phyloP scores from a whole-genome alignment of 1,140 invertebrate genomes.

The Drosophila jambulina region DNA sequence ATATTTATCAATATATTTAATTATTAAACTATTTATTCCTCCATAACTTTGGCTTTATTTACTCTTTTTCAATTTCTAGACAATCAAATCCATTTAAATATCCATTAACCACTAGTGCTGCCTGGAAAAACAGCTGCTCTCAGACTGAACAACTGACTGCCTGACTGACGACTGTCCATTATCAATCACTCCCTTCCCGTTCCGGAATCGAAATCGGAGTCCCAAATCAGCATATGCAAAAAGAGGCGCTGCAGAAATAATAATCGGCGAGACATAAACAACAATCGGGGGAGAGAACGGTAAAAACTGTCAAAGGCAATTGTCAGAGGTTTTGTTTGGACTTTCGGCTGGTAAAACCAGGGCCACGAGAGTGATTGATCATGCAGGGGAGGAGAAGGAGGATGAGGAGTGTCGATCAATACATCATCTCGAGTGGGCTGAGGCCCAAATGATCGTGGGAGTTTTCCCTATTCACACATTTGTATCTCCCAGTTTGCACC shows the following conservation, averaged over 20 bases:
- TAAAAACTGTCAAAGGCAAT: constrained; percentile 79
- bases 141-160: constrained; percentile 4
- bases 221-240: constrained; percentile 55
- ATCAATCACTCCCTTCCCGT: constrained; percentile 52
- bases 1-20: background rate
- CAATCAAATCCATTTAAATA: constrained; percentile 41
- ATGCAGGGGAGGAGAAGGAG: constrained; percentile 23
- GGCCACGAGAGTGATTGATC: constrained; percentile 63
- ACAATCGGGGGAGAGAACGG: constrained; percentile 58
- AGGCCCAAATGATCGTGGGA: constrained; percentile 73
- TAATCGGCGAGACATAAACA: constrained; percentile 60
- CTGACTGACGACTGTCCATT: constrained; percentile 35
- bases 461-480: constrained; percentile 45
- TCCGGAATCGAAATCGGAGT: background rate
- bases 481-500: constrained; percentile 62
- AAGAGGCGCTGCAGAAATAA: constrained; percentile 41
- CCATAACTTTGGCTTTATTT: background rate
- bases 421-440: constrained; percentile 62
- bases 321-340: constrained; percentile 66
- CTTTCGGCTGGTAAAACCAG: constrained; percentile 31
- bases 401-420: constrained; percentile 13
- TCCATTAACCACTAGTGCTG: constrained; percentile 27
- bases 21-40: background rate
- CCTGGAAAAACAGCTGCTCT: constrained; percentile 61
- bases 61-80: background rate